A percentile compares a stretch with the other conserved stretches of the same genome.
Conservation (phyloP, 2,888 invertebrate species). For the Drosophila merina region DNA sequence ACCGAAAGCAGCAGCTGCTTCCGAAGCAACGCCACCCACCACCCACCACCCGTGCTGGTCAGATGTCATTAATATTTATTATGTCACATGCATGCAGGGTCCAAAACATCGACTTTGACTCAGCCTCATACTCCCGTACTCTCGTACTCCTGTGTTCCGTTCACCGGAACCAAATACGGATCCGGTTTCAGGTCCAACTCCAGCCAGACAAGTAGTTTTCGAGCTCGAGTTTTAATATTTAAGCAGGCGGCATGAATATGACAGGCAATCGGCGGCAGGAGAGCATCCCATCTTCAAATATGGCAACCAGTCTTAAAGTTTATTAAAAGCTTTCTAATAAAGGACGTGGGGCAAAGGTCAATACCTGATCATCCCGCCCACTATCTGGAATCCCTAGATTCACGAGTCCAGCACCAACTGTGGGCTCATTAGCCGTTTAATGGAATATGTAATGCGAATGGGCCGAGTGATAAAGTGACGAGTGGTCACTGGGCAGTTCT, state of each 20-base stretch:
- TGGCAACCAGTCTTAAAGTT: too few relatives aligned
- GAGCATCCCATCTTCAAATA: neutral
- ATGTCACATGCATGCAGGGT: constrained; percentile 70
- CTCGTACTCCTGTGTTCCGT: neutral
- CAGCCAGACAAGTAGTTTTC: neutral
- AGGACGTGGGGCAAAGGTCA: too few relatives aligned
- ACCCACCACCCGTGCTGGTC: constrained; percentile 58
- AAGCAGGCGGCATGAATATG: constrained; percentile 63
- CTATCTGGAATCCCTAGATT: too few relatives aligned
- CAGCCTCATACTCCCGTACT: too few relatives aligned
- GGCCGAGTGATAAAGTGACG: constrained; percentile 68
- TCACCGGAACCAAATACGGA: neutral
- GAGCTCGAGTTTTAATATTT: constrained; percentile 51
- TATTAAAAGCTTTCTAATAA: too few relatives aligned
- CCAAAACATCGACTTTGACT: constrained; percentile 25
- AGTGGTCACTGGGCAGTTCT: constrained; percentile 30
- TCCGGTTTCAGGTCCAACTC: constrained; percentile 11
- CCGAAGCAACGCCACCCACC: constrained; percentile 20
- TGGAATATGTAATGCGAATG: constrained; percentile 70
- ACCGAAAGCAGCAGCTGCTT: constrained; percentile 21
- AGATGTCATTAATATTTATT: constrained; percentile 82
- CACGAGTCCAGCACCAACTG: neutral
- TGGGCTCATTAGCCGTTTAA: constrained; percentile 77
- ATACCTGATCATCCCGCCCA: too few relatives aligned
- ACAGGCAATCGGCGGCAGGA: constrained; percentile 18